These are phyloP conservation scores for Zele albiditarsus DNA, from an alignment of 2,888 invertebrate species.

Conservation along the genomic window DNA sequence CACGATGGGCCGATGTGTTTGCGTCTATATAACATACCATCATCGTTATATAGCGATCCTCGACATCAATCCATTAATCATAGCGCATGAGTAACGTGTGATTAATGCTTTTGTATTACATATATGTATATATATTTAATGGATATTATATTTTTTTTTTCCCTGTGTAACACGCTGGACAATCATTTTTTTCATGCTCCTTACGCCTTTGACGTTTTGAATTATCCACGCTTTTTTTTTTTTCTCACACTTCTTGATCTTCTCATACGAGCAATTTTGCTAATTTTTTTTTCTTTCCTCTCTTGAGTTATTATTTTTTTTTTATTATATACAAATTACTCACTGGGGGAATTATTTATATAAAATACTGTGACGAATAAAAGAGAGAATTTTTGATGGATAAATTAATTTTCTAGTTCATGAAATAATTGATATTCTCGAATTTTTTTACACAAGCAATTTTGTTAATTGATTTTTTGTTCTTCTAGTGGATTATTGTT, in stretches of 20 bases:
- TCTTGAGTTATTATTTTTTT: neutral
- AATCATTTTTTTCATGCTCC: slow-evolving; percentile 28
- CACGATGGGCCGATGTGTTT: slow-evolving; percentile 43
- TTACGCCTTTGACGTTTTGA: slow-evolving; percentile 9
- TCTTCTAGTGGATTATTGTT: no score
- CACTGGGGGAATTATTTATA: no score
- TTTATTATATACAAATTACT: neutral
- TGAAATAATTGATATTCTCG: no score
- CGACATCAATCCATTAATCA: slow-evolving; percentile 61
- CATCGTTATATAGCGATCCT: slow-evolving; percentile 43
- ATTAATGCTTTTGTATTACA: slow-evolving; percentile 59
- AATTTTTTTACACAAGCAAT: no score
- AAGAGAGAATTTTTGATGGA: no score
- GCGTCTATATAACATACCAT: slow-evolving; percentile 25
- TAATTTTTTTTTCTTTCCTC: neutral
- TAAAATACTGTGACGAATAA: no score
- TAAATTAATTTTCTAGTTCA: no score
- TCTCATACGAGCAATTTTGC: neutral
- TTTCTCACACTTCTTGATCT: slow-evolving; percentile 10
- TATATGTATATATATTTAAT: slow-evolving; percentile 12
- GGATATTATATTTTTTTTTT: slow-evolving; percentile 15
- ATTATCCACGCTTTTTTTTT: slow-evolving; percentile 4
- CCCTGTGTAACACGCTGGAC: slow-evolving; percentile 37
- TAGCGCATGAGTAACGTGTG: slow-evolving; percentile 59
- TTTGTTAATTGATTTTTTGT: no score